Base-by-base conservation (phyloP, 2,888 invertebrate species). In the Drosophila anceps region DNA sequence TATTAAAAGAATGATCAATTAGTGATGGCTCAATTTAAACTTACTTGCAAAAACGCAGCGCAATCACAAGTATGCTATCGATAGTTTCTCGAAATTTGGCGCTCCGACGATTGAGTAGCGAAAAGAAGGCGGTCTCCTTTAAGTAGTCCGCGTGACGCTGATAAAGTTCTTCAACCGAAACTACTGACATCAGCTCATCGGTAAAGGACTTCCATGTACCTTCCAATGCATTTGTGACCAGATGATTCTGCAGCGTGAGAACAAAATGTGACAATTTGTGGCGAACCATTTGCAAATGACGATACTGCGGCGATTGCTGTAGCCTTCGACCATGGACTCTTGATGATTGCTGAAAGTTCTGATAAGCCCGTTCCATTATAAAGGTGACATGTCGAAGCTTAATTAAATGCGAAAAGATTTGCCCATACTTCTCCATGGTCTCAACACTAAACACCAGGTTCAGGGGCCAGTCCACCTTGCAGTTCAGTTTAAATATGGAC, bases 201-300 rank as follows among this genome's bases (percentile, higher is more conserved):
- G 96, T 95, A 76, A 97, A 96, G 70, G 95, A 95, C 2, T 94
- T 94, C 97, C 97, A 97, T 2, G 96, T 96, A 0, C 95, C 94
- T 59, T 96, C 95, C 33, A 97, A 93, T 33, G 96, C 96, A 58
- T 95, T 96, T 0, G 96, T 96, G 1, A 96, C 95, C 60, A 97
- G 94, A 90, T 97, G 97, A 92, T 95, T 96, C 91, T 96, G 96
- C 31, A 97, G 91, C 0, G 96, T 95, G 67, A 96, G 95, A 50
- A 97, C 94, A 90, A 97, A 95, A 65, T 96, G 96, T 33, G 95
- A 95, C 95, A 97, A 96, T 24, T 95, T 94, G 88, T 96, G 96
- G 0, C 97, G 94, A 84, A 95, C 95, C 67, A 95, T 93, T 88
- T 97, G 96, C 12, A 96, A 92, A 59, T 95, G 94, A 58, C 95